A percentile compares a stretch with the other conserved stretches of the same genome.
These are phyloP conservation scores for Loriculus beryllinus DNA, from an alignment of 2,797 vertebrate genomes.

Conservation along the genomic window DNA sequence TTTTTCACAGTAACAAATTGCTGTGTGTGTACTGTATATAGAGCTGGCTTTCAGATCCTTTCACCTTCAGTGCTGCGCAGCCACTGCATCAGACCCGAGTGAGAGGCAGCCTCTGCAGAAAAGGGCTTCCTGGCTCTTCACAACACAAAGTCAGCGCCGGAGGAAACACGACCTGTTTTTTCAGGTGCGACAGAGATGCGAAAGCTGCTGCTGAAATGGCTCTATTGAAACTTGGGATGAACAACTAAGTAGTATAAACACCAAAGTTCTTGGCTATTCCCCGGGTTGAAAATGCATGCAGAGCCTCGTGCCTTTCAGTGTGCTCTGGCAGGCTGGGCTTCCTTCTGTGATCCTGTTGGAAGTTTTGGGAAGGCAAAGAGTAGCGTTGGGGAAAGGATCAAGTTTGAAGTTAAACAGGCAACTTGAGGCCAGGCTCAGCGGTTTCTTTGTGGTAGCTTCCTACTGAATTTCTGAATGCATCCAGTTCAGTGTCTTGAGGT, in stretches of 20 bases:
- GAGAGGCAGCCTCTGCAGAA: neutral
- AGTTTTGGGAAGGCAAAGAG: neutral
- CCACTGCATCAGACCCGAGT: neutral
- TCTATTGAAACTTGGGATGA: neutral
- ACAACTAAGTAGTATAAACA: neutral
- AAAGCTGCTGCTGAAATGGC: neutral
- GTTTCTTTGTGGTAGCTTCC: neutral
- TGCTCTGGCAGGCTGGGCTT: neutral
- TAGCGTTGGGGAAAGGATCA: accelerated
- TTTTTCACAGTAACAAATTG: conserved; percentile 88
- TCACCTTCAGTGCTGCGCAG: conserved; percentile 69
- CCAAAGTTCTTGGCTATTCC: neutral
- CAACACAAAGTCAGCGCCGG: neutral
- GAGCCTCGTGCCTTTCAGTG: neutral
- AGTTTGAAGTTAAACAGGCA: neutral
- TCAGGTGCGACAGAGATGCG: neutral
- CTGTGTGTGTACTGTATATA: conserved; percentile 77
- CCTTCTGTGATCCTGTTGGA: neutral
- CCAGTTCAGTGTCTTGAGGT: neutral
- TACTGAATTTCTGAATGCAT: neutral
- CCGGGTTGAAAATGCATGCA: accelerated
- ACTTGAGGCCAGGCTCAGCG: neutral
- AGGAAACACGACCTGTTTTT: neutral
- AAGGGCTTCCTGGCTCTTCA: neutral
- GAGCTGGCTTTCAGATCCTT: conserved; percentile 76